These are phyloP conservation scores for Pseudochromis fuscus DNA, from an alignment of 2,797 vertebrate species.

Conservation along the genomic window DNA sequence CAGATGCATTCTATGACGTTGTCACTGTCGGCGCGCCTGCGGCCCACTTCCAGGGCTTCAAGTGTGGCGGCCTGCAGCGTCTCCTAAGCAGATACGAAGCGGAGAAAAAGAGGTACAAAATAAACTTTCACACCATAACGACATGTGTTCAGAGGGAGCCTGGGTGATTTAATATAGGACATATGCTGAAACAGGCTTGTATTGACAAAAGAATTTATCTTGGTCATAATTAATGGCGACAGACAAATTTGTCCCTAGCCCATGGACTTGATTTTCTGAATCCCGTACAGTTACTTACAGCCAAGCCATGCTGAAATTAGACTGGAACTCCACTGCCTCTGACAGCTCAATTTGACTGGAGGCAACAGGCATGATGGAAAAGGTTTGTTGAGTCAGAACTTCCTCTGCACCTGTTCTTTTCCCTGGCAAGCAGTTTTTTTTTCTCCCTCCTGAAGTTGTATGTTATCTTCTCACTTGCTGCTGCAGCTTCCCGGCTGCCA, in stretches of 20 bases:
- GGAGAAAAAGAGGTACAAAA: slow-evolving; percentile 93
- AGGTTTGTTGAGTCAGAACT: slow-evolving; percentile 57
- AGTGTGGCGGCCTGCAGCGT: slow-evolving; percentile 94
- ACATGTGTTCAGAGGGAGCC: slow-evolving; percentile 5
- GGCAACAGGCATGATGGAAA: slow-evolving; percentile 64
- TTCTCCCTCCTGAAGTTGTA: slow-evolving; percentile 26
- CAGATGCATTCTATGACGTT: slow-evolving; percentile 95
- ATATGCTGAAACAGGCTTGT: slow-evolving; percentile 42
- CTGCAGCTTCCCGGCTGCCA: slow-evolving; percentile 33
- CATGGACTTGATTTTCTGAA: slow-evolving; percentile 56
- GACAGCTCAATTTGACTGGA: slow-evolving; percentile 71
- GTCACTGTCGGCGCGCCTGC: slow-evolving; percentile 96
- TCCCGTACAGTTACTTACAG: slow-evolving; percentile 53
- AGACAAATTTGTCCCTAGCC: slow-evolving; percentile 58
- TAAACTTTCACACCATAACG: slow-evolving; percentile 3
- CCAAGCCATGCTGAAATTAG: slow-evolving; percentile 52
- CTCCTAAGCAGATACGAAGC: slow-evolving; percentile 92
- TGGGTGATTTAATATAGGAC: slow-evolving; percentile 44
- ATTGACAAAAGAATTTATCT: slow-evolving; percentile 60
- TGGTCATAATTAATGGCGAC: slow-evolving; percentile 60
- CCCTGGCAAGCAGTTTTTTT: slow-evolving; percentile 31
- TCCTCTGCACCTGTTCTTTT: slow-evolving; percentile 51
- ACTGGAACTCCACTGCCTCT: slow-evolving; percentile 44
- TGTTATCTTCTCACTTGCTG: slow-evolving; percentile 35
- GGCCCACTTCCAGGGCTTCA: slow-evolving; percentile 97